A percentile compares a stretch with the other conserved stretches of the same genome.
These are phyloP conservation scores for Hymenopus coronatus DNA, from an alignment of 2,888 invertebrate species.

Conservation along the genomic window DNA sequence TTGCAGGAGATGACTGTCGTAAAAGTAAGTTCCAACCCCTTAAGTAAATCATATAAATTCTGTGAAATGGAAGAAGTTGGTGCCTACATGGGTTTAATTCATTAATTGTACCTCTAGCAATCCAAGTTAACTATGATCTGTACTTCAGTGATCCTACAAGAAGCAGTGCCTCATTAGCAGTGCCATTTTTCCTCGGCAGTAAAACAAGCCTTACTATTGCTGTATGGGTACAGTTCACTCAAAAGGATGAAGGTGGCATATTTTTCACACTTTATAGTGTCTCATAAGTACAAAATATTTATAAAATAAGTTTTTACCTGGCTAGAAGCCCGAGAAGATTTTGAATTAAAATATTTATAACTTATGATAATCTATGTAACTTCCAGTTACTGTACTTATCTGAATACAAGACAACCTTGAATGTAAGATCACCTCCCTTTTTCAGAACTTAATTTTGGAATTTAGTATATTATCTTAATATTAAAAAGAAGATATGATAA, in stretches of 20 bases:
- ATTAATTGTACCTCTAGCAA: conserved; percentile 57
- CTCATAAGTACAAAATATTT: conserved; percentile 54
- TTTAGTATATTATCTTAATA: too few relatives aligned
- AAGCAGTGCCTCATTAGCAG: conserved; percentile 88
- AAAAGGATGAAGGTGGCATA: conserved; percentile 86
- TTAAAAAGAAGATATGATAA: too few relatives aligned
- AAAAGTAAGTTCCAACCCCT: conserved; percentile 66
- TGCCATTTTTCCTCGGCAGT: conserved; percentile 77
- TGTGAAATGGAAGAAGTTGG: background rate
- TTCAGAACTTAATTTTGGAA: too few relatives aligned
- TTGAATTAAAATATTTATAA: too few relatives aligned
- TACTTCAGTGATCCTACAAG: conserved; percentile 90
- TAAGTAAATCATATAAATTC: background rate
- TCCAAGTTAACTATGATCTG: conserved; percentile 96
- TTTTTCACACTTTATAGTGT: conserved; percentile 93
- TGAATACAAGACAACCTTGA: too few relatives aligned
- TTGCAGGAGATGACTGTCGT: conserved; percentile 94
- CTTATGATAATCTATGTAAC: background rate
- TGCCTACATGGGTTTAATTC: background rate
- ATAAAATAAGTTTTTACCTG: too few relatives aligned
- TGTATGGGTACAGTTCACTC: conserved; percentile 95
- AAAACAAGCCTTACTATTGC: conserved; percentile 82
- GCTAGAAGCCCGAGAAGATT: too few relatives aligned
- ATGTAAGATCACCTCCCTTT: too few relatives aligned
- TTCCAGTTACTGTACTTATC: too few relatives aligned